These are phyloP conservation scores for Cirrhinus molitorella DNA, from an alignment of 2,797 vertebrate species.

Conservation along the genomic window DNA sequence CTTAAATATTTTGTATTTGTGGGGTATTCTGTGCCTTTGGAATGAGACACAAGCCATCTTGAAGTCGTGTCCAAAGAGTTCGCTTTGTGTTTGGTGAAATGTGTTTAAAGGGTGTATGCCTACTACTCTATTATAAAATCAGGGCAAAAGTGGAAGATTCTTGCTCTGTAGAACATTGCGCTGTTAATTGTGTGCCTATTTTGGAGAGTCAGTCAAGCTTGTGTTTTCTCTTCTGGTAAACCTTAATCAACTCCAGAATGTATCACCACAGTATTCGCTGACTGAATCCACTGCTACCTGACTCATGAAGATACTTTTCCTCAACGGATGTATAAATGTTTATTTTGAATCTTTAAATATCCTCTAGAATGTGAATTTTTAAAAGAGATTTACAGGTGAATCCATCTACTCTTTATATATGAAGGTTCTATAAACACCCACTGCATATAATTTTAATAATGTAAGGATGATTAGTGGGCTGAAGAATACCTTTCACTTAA, in stretches of 20 bases:
- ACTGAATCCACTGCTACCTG: slow-evolving; percentile 5
- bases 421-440: not conserved
- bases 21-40: slow-evolving; percentile 49
- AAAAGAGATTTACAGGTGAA: slow-evolving; percentile 23
- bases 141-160: slow-evolving; percentile 24
- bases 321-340: not conserved
- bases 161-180: slow-evolving; percentile 36
- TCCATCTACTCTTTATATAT: slow-evolving; percentile 10
- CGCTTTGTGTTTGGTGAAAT: slow-evolving; percentile 27
- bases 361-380: slow-evolving; percentile 44
- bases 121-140: slow-evolving; percentile 35
- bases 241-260: slow-evolving; percentile 8
- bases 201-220: slow-evolving; percentile 4
- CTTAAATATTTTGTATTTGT: slow-evolving; percentile 50
- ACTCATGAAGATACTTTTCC: slow-evolving; percentile 10
- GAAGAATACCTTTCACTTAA: not conserved
- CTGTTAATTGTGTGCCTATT: slow-evolving; percentile 46
- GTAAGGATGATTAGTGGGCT: not conserved
- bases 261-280: slow-evolving; percentile 10
- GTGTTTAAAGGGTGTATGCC: slow-evolving; percentile 9
- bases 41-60: slow-evolving; percentile 49
- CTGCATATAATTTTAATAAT: slow-evolving; percentile 10
- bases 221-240: slow-evolving; percentile 1
- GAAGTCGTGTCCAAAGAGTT: slow-evolving; percentile 52
- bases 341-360: slow-evolving; percentile 26